Conservation (phyloP, 2,888 invertebrate genomes). For the Empis livida region DNA sequence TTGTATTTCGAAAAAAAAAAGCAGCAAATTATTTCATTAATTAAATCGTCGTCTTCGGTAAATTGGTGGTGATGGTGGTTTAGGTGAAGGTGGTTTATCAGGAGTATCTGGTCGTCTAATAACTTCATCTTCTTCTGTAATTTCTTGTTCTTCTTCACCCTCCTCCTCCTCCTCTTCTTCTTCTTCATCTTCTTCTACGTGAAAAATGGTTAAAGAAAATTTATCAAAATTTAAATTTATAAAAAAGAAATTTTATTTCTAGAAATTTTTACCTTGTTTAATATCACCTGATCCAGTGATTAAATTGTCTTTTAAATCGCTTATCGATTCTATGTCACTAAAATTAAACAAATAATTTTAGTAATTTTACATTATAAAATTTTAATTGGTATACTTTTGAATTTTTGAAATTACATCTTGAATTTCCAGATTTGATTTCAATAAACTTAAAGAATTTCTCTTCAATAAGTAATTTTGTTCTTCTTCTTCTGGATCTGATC, state of each 20-base stretch:
- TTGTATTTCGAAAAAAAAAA: too few species aligned
- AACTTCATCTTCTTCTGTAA: constrained; percentile 15
- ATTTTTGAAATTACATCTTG: neutral
- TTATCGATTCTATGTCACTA: neutral
- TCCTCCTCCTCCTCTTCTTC: constrained; percentile 10
- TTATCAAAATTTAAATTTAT: too few species aligned
- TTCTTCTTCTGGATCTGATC: constrained; percentile 22
- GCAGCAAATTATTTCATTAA: neutral
- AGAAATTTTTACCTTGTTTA: too few species aligned
- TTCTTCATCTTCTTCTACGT: constrained; percentile 9
- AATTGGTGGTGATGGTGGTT: constrained; percentile 1
- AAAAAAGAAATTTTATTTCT: too few species aligned
- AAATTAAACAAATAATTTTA: neutral
- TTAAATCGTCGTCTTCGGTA: constrained; percentile 2
- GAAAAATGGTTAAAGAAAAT: constrained; percentile 1
- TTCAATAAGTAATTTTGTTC: constrained; percentile 17
- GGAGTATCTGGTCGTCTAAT: constrained; percentile 13
- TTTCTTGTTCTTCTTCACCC: constrained; percentile 15
- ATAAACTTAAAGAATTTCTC: constrained; percentile 4
- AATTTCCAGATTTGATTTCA: too few species aligned
- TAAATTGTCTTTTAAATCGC: neutral
- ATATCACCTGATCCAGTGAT: neutral
- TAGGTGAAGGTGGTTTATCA: neutral
- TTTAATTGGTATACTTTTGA: neutral
- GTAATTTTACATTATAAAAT: too few species aligned